Base-by-base conservation (phyloP, 1,140 invertebrate genomes). In the Lepidostoma basale region DNA sequence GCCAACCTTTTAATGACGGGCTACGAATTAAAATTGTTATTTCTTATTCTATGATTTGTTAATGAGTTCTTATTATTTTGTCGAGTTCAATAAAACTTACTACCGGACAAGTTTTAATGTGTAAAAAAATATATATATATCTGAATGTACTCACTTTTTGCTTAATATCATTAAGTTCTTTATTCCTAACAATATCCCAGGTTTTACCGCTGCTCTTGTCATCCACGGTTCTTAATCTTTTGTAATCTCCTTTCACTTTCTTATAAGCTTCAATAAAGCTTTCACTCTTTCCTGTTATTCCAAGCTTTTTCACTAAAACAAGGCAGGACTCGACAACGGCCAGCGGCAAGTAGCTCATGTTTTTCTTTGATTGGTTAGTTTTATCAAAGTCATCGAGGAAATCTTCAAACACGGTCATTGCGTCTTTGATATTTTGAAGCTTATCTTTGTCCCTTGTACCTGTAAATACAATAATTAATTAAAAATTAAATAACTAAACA, bases 371-470 rank as follows among this genome's bases (percentile, higher is more conserved):
- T 8, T 83, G 74, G 71, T 88, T 87, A 64, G 84, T 77, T 0
- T 81, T 79, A 68, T 88, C 87, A 70, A 87, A 89, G 62, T 88
- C 85, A 62, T 87, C 86, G 0, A 89, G 76, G 74, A 88, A 89
- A 54, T 87, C 81, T 69, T 89, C 87, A 68, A 88, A 85, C n/a
- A 87, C 75, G 8, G 82, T 75, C 47, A 89, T 81, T 1, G 86
- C 87, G 69, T 88, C 86, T 65, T 88, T 87, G 30, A 89, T 89
- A 69, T 88, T 86, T 59, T 85, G 81, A n/a, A 88, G 76, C 75
- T 89, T 89, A 3, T 87, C 85, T 73, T 88, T 87, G 67, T 87
- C 88, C 67, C 86, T 84, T 8, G 88, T 89, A 47, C 87, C 87
- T 83, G 78, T 14, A 77, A 78, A 33, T 6, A 44, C 10, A 26